A percentile compares a stretch with the other conserved stretches of the same genome.
phyloP scores from a whole-genome alignment of 2,888 invertebrate genomes.

The Netelia virgata region DNA sequence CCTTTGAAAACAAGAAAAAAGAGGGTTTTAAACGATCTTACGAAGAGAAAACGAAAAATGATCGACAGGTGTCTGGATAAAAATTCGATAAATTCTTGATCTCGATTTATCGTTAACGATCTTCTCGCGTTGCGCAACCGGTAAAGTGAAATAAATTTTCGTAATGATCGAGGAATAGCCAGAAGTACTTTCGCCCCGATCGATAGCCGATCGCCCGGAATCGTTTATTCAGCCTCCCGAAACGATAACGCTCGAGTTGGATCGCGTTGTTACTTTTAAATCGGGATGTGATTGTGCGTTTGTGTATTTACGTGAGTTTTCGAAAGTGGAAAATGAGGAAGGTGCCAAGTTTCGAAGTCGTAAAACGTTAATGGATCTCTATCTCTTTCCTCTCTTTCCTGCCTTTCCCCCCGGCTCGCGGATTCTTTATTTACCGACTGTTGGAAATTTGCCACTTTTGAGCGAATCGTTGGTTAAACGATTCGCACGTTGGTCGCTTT shows the following conservation, averaged over 20 bases:
- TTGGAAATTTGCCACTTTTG: conserved; percentile 62
- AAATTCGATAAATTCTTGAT: not conserved
- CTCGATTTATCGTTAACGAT: conserved; percentile 8
- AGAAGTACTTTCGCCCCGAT: conserved; percentile 16
- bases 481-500: too few species aligned
- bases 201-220: conserved; percentile 10
- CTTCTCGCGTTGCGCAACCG: not conserved
- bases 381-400: conserved; percentile 26
- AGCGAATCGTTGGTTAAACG: conserved; percentile 27
- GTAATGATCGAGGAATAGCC: not conserved
- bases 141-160: not conserved
- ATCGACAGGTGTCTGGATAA: not conserved
- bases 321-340: conserved; percentile 61
- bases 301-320: conserved; percentile 23
- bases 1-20: not conserved
- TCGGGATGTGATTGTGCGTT: not conserved
- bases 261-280: not conserved
- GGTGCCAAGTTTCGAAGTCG: conserved; percentile 64
- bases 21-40: not conserved
- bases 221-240: conserved; percentile 47
- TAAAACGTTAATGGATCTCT: conserved; percentile 59
- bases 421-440: conserved; percentile 14
- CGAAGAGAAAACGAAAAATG: not conserved
- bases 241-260: conserved; percentile 34
- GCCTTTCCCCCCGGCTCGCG: not conserved